Evolutionary conservation across 2,113 vertebrate genomes (phyloP).

Genomic region (Phylloscopus trochiloides): DNA sequence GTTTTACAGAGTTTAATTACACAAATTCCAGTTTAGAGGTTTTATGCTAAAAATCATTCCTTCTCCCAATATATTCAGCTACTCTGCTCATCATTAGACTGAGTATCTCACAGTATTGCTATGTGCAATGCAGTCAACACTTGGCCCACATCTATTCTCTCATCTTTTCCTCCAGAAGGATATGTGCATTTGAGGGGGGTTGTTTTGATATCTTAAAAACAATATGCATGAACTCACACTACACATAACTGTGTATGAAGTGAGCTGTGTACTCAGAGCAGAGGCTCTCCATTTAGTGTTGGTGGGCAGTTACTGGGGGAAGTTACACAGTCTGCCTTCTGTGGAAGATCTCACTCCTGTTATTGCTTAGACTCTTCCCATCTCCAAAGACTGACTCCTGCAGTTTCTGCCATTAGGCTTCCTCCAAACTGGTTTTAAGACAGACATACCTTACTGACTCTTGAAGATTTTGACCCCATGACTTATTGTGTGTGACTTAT

Average conservation of each 20-base stretch:
- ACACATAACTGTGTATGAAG: not conserved
- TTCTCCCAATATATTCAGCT: not conserved
- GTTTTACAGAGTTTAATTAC: conserved; percentile 21
- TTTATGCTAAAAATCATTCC: conserved; percentile 5
- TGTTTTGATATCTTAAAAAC: not conserved
- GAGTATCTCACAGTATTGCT: not conserved
- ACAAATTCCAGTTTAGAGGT: conserved; percentile 32
- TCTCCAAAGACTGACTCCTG: not conserved
- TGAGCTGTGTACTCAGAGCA: not conserved
- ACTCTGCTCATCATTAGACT: not conserved
- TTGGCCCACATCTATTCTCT: not conserved
- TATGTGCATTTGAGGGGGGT: accelerated
- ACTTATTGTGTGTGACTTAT: not conserved
- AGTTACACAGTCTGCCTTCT: not conserved
- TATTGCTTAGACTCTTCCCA: not conserved
- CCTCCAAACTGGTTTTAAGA: not conserved
- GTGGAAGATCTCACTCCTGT: not conserved
- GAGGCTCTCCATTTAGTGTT: not conserved
- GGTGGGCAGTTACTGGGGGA: not conserved
- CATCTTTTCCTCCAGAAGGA: not conserved
- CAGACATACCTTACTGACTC: not conserved
- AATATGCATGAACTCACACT: accelerated
- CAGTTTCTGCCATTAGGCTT: not conserved
- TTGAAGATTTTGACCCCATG: not conserved
- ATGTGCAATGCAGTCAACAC: not conserved